Conservation (phyloP, 2,888 invertebrate species). For the Temnothorax rugatulus region DNA sequence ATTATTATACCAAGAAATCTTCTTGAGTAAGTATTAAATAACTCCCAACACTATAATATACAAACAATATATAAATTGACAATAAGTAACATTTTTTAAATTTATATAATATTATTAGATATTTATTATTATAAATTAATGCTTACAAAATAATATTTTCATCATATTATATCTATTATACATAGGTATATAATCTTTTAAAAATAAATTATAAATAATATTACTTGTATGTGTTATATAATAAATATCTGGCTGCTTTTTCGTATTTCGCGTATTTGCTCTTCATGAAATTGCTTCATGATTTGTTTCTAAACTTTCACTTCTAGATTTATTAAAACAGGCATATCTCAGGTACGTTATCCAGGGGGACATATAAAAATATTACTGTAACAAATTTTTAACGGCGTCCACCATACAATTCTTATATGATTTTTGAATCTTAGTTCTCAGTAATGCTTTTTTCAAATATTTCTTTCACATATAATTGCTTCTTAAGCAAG, state of each 20-base stretch:
- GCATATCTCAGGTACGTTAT: background rate
- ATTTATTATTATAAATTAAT: background rate
- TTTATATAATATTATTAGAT: background rate
- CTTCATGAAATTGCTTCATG: background rate
- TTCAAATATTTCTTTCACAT: background rate
- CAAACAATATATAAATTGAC: background rate
- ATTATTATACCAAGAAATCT: background rate
- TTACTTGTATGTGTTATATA: background rate
- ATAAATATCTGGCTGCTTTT: constrained; percentile 10
- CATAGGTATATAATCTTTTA: too few relatives aligned
- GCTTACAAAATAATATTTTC: background rate
- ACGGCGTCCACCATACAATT: too few relatives aligned
- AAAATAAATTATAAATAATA: constrained; percentile 9
- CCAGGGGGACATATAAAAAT: background rate
- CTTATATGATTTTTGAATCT: background rate
- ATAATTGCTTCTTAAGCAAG: background rate
- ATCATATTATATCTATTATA: background rate
- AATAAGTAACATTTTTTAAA: background rate
- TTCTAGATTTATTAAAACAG: constrained; percentile 1
- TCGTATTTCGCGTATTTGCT: background rate
- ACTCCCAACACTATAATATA: background rate
- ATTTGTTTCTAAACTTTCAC: background rate
- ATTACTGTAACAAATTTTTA: background rate
- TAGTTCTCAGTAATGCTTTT: background rate
- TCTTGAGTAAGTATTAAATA: background rate